Conservation (phyloP, 2,888 invertebrate genomes). For the Vanessa cardui region DNA sequence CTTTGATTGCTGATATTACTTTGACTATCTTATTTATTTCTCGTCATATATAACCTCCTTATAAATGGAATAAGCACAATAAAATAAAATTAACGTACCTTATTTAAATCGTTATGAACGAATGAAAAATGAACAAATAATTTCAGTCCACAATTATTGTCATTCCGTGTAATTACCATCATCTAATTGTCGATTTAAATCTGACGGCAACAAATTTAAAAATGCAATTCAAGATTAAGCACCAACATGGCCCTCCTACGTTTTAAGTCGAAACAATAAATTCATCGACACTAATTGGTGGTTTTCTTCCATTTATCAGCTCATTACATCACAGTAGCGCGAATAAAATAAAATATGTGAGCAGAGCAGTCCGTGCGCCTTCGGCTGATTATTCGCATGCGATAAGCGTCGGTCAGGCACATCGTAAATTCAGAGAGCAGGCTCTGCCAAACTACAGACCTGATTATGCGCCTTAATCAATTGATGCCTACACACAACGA, state of each 20-base stretch:
- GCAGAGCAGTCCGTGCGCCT: slow-evolving; percentile 75
- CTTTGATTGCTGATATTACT: too few relatives aligned
- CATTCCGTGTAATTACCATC: slow-evolving; percentile 60
- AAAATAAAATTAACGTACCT: neutral
- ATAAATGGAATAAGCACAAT: neutral
- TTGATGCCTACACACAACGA: slow-evolving; percentile 48
- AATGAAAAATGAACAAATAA: slow-evolving; percentile 27
- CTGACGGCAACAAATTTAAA: slow-evolving; percentile 65
- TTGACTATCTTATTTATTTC: too few relatives aligned
- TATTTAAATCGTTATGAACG: neutral
- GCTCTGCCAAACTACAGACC: slow-evolving; percentile 79
- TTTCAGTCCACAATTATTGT: slow-evolving; percentile 49
- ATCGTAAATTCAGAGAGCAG: slow-evolving; percentile 82
- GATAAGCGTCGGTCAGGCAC: slow-evolving; percentile 82
- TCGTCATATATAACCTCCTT: too few relatives aligned
- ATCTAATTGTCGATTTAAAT: slow-evolving; percentile 69
- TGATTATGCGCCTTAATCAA: slow-evolving; percentile 80
- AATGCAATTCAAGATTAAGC: slow-evolving; percentile 78
- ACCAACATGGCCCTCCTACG: slow-evolving; percentile 77
- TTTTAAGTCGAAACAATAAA: slow-evolving; percentile 83
- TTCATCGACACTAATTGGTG: slow-evolving; percentile 84
- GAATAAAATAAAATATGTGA: slow-evolving; percentile 83
- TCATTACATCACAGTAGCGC: slow-evolving; percentile 84
- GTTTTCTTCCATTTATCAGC: slow-evolving; percentile 83
- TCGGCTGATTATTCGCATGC: slow-evolving; percentile 82